phyloP scores from a whole-genome alignment of 2,797 vertebrate species.

The Xenopus petersii region DNA sequence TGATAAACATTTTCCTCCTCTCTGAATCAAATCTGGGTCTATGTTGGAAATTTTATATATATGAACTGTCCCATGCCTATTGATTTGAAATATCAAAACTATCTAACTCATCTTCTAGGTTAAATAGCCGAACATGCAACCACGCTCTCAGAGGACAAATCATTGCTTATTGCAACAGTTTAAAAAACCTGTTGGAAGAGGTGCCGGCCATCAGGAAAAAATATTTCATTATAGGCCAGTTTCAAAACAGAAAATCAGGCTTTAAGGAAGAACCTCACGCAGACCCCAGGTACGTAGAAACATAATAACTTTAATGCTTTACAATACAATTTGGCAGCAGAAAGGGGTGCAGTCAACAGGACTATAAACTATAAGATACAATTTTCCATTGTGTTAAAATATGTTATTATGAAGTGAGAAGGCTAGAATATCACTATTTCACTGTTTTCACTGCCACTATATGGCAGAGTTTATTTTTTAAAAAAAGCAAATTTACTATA shows the following conservation, averaged over 20 bases:
- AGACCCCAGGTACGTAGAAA: conserved; percentile 60
- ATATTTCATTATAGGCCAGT: conserved; percentile 62
- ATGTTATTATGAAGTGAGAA: no score
- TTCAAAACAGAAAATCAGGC: conserved; percentile 52
- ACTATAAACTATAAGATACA: no score
- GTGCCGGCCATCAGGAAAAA: conserved; percentile 63
- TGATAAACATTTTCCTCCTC: no score
- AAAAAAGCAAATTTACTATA: no score
- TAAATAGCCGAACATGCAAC: conserved; percentile 60
- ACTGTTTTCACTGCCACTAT: no score
- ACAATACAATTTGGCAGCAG: background rate
- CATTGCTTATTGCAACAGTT: conserved; percentile 60
- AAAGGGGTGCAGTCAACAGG: background rate
- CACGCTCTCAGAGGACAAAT: conserved; percentile 66
- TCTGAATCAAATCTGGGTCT: no score
- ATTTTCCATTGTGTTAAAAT: no score
- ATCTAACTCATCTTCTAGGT: conserved; percentile 53
- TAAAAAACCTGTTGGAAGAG: conserved; percentile 61
- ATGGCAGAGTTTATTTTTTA: no score
- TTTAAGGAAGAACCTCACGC: conserved; percentile 52
- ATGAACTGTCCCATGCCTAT: no score
- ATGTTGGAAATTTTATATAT: no score
- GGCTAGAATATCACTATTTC: no score
- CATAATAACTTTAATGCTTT: background rate
- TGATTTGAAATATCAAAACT: no score